Percentiles rank a stretch among this genome's conserved stretches.
Conservation (phyloP, 1,140 invertebrate species). For the Drosophila nannoptera region DNA sequence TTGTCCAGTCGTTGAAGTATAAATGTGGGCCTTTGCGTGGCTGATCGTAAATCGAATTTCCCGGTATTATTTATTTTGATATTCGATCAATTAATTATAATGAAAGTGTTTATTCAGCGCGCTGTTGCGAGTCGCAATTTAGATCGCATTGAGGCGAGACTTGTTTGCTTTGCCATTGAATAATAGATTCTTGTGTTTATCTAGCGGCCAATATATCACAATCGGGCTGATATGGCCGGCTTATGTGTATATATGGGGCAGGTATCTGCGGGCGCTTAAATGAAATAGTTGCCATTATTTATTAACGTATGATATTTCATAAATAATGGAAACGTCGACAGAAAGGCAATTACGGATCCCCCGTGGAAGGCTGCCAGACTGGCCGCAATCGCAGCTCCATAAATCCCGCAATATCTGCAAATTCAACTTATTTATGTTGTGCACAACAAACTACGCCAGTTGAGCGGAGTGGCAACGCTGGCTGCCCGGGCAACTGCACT, state of each 20-base stretch:
- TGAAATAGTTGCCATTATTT: conserved; percentile 36
- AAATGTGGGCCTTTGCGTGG: background rate
- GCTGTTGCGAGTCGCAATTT: conserved; percentile 11
- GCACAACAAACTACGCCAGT: conserved; percentile 14
- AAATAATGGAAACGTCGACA: conserved; percentile 72
- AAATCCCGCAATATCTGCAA: conserved; percentile 66
- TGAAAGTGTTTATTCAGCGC: background rate
- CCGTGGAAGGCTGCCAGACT: background rate
- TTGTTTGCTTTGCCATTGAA: conserved; percentile 25
- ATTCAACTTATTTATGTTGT: conserved; percentile 69
- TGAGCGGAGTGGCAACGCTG: conserved; percentile 38
- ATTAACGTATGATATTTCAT: conserved; percentile 57
- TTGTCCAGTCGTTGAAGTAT: too few species aligned
- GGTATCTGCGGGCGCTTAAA: conserved; percentile 21
- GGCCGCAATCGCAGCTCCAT: conserved; percentile 50
- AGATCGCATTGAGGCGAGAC: conserved; percentile 21
- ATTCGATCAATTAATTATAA: conserved; percentile 22
- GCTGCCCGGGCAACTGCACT: conserved; percentile 54
- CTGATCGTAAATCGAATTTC: background rate
- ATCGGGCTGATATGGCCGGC: conserved; percentile 29
- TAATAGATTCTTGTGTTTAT: conserved; percentile 25
- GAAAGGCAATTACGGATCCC: conserved; percentile 50
- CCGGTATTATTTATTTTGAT: conserved; percentile 4
- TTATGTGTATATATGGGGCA: conserved; percentile 3
- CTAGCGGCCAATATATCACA: conserved; percentile 33